A percentile compares a stretch with the other conserved stretches of the same genome.
These are phyloP conservation scores for Phaenicophaeus curvirostris DNA, from an alignment of 2,797 vertebrate species.

Conservation along the genomic window DNA sequence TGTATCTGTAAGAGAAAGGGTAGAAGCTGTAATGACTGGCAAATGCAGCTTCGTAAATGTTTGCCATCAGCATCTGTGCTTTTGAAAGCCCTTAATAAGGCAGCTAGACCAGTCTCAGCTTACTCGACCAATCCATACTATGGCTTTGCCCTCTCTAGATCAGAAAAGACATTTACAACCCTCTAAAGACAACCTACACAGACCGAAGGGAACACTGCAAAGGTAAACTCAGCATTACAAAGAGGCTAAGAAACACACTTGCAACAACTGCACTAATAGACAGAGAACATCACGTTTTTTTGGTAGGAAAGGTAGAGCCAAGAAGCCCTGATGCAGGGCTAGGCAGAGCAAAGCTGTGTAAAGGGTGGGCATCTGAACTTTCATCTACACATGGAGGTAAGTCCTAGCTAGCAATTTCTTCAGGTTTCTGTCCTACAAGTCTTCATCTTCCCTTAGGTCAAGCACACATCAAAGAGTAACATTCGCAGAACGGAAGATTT, in stretches of 20 bases:
- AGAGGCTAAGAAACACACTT: neutral
- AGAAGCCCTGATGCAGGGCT: neutral
- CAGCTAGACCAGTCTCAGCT: neutral
- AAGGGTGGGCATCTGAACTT: neutral
- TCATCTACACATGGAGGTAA: neutral
- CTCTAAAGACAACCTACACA: neutral
- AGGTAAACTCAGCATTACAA: neutral
- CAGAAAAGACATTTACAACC: neutral
- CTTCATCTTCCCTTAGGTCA: neutral
- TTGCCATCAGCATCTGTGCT: neutral
- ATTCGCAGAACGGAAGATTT: neutral
- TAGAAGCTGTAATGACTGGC: neutral
- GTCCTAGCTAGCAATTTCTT: neutral
- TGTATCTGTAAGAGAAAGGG: slow-evolving; percentile 84
- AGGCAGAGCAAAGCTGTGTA: neutral
- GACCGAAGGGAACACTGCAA: neutral
- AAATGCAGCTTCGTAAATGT: neutral
- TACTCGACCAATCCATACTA: accelerated
- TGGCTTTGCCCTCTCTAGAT: neutral
- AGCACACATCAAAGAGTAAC: neutral
- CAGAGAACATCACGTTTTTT: neutral
- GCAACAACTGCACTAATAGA: neutral
- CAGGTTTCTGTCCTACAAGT: neutral
- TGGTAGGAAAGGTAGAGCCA: neutral
- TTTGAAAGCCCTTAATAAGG: neutral